Evolutionary conservation across 2,113 vertebrate genomes (phyloP).

Genomic region (Romanogobio albipinnatus): DNA sequence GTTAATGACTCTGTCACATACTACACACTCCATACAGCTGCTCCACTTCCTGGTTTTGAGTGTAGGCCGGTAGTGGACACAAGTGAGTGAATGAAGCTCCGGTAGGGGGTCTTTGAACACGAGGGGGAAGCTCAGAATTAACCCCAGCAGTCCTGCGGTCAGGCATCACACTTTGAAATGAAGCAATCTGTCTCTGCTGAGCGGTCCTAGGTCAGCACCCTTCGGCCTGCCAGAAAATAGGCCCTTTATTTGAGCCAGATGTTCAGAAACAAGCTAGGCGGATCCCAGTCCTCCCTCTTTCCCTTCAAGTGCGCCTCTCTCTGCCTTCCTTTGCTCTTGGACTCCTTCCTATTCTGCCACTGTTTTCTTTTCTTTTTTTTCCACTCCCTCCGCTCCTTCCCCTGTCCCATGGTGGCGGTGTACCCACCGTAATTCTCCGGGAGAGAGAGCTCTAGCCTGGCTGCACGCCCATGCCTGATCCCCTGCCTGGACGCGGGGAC

Average conservation of each 20-base stretch:
- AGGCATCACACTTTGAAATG: constrained; percentile 78
- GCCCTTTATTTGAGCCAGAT: constrained; percentile 89
- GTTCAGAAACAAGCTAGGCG: constrained; percentile 77
- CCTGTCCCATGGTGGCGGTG: constrained; percentile 65
- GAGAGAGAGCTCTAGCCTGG: constrained; percentile 57
- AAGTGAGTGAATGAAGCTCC: constrained; percentile 27
- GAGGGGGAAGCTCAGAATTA: constrained; percentile 85
- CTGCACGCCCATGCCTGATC: constrained; percentile 60
- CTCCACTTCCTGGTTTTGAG: constrained; percentile 19
- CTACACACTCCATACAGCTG: background rate
- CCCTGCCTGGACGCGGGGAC: constrained; percentile 79
- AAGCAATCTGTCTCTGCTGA: constrained; percentile 78
- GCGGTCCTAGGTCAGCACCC: constrained; percentile 82
- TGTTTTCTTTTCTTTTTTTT: background rate
- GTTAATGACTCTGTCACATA: constrained; percentile 1
- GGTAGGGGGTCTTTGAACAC: constrained; percentile 70
- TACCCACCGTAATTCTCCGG: constrained; percentile 27
- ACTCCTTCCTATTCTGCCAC: constrained; percentile 12
- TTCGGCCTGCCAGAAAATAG: constrained; percentile 65
- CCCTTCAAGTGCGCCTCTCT: constrained; percentile 9
- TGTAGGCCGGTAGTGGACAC: background rate
- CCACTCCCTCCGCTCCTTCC: constrained; percentile 42
- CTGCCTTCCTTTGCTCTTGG: background rate
- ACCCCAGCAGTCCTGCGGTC: constrained; percentile 77
- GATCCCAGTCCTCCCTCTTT: constrained; percentile 41